Evolutionary conservation across 2,113 vertebrate genomes (phyloP).

Genomic region (Mormoops blainvillei): DNA sequence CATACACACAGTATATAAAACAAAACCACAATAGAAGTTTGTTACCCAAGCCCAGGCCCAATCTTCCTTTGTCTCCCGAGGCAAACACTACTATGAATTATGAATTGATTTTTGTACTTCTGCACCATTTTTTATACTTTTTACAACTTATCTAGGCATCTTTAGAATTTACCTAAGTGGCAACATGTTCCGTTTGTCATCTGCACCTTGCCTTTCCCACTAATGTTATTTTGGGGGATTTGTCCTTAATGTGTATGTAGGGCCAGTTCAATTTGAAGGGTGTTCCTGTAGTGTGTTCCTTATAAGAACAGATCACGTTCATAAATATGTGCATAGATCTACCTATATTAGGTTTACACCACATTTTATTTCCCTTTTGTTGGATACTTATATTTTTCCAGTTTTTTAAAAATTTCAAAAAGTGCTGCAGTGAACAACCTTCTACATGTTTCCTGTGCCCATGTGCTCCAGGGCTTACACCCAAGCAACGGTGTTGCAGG

Average conservation of each 20-base stretch:
- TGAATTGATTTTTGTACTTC: background rate
- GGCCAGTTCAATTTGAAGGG: background rate
- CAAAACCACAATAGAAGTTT: background rate
- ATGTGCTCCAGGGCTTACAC: background rate
- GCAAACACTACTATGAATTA: background rate
- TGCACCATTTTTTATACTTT: background rate
- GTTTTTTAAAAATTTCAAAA: background rate
- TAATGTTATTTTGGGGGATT: too few species aligned
- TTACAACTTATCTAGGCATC: background rate
- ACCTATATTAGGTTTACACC: background rate
- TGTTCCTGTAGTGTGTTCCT: background rate
- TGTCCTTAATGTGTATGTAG: background rate
- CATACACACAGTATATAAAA: background rate
- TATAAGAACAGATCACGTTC: fast-evolving
- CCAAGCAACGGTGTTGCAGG: background rate
- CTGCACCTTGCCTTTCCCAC: background rate
- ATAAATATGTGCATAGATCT: background rate
- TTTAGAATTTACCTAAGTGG: background rate
- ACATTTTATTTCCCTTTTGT: background rate
- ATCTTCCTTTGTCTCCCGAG: background rate
- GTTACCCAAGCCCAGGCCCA: background rate
- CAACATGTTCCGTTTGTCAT: background rate
- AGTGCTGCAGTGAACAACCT: background rate
- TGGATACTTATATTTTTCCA: background rate
- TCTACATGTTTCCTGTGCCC: background rate